phyloP scores from a whole-genome alignment of 2,113 vertebrate species.

The Pygoscelis adeliae region DNA sequence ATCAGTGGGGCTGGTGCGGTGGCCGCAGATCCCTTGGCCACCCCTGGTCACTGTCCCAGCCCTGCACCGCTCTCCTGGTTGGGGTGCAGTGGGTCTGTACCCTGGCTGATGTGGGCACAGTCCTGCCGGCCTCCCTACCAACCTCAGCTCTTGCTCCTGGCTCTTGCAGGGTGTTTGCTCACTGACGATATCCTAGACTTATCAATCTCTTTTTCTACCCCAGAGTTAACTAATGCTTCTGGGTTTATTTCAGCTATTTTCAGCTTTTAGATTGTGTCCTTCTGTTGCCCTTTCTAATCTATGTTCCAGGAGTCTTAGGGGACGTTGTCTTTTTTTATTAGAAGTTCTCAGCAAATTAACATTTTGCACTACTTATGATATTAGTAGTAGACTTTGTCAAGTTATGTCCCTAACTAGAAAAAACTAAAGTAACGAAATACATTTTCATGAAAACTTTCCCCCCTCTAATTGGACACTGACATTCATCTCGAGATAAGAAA shows the following conservation, averaged over 20 bases:
- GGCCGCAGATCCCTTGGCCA: neutral
- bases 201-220: neutral
- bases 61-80: accelerated
- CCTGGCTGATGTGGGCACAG: accelerated
- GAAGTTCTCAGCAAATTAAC: neutral
- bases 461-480: neutral
- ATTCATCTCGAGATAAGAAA: neutral
- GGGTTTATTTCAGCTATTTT: neutral
- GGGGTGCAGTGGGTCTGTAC: accelerated
- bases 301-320: neutral
- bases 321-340: neutral
- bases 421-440: neutral
- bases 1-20: neutral
- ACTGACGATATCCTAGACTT: neutral
- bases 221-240: neutral
- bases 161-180: neutral
- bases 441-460: neutral
- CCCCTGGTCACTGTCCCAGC: neutral
- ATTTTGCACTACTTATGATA: neutral
- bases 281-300: neutral
- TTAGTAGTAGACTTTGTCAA: neutral
- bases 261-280: neutral
- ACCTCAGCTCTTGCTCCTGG: accelerated
- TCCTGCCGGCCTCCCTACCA: neutral
- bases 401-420: too few relatives aligned